phyloP scores from a whole-genome alignment of 2,797 vertebrate species.

The Xerus rutilus region DNA sequence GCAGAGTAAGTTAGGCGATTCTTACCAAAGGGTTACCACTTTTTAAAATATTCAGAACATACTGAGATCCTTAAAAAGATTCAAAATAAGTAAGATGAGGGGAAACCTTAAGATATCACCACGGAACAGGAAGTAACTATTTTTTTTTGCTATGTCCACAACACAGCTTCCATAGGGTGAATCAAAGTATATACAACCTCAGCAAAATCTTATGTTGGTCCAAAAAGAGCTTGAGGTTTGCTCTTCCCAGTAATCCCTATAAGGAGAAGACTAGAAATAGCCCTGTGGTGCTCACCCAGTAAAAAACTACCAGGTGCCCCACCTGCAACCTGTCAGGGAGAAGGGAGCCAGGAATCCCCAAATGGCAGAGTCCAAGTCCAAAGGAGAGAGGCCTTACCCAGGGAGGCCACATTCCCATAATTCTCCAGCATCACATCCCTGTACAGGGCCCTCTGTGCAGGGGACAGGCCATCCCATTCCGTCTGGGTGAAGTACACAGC shows the following conservation, averaged over 20 bases:
- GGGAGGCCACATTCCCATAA: constrained; percentile 77
- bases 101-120: not conserved
- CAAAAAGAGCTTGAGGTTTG: not conserved
- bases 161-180: not conserved
- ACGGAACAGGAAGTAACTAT: not conserved
- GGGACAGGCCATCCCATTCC: constrained; percentile 78
- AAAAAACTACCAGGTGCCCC: constrained; percentile 25
- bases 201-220: not conserved
- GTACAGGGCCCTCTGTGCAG: constrained; percentile 78
- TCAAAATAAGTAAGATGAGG: not conserved
- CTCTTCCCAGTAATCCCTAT: not conserved
- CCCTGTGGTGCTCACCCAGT: not conserved
- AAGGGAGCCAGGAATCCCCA: constrained; percentile 53
- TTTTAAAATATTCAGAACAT: constrained; percentile 40
- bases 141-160: not conserved
- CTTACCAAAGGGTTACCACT: not conserved
- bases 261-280: not conserved
- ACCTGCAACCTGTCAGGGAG: not conserved
- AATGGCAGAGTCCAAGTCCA: not conserved
- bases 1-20: not conserved
- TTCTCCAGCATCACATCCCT: constrained; percentile 85
- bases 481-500: constrained; percentile 81
- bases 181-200: not conserved
- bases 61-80: constrained; percentile 12
- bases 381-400: constrained; percentile 72